Conservation (phyloP, 2,113 vertebrate species). For the Hippocampus mohnikei region DNA sequence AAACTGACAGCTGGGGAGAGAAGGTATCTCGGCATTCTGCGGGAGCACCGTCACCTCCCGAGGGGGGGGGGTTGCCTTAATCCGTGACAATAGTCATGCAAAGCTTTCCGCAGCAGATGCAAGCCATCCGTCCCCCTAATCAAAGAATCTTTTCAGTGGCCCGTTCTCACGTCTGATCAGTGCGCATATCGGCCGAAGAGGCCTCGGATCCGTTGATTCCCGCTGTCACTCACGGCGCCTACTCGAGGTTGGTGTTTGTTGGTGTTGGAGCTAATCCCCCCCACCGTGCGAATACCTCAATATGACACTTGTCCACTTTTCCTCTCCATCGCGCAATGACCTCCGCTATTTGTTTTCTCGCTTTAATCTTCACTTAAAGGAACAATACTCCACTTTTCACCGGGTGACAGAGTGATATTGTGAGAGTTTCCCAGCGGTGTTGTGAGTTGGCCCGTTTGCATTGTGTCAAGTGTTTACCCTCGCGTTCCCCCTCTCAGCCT, state of each 20-base stretch:
- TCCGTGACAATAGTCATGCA: conserved; percentile 66
- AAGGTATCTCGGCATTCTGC: conserved; percentile 53
- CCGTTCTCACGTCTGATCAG: conserved; percentile 16
- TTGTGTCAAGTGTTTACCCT: conserved; percentile 71
- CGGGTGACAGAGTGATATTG: conserved; percentile 59
- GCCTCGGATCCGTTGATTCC: conserved; percentile 2
- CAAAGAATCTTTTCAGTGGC: conserved; percentile 22
- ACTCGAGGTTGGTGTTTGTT: conserved; percentile 9
- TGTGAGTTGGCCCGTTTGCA: conserved; percentile 54
- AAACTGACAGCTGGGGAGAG: conserved; percentile 69
- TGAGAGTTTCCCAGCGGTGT: conserved; percentile 64
- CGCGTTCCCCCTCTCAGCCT: conserved; percentile 49
- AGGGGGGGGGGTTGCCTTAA: conserved; percentile 55
- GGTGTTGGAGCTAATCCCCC: conserved; percentile 4
- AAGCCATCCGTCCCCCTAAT: conserved; percentile 55
- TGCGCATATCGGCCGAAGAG: conserved; percentile 8
- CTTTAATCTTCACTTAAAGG: conserved; percentile 73
- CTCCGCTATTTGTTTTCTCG: conserved; percentile 57
- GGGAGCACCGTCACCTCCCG: conserved; percentile 52
- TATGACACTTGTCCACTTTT: conserved; percentile 34
- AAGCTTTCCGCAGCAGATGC: conserved; percentile 69
- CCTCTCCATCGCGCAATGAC: conserved; percentile 32
- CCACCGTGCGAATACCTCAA: conserved; percentile 10
- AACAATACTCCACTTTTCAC: conserved; percentile 61
- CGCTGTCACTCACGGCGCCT: background rate